These are phyloP conservation scores for Variabilichromis moorii DNA, from an alignment of 2,113 vertebrate species.

Conservation along the genomic window DNA sequence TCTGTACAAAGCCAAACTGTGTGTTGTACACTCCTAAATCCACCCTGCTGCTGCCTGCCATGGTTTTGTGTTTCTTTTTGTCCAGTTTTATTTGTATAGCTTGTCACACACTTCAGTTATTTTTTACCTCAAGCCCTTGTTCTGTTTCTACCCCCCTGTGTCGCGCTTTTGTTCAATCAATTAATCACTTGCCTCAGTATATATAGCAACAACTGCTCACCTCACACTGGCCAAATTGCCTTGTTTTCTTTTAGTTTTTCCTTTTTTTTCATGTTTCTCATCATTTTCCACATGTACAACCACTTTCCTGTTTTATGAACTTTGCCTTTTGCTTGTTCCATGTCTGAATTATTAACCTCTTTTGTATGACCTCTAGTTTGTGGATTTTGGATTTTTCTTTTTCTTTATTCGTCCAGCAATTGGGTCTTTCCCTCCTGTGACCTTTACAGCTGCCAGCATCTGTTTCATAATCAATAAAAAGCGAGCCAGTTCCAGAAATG, in stretches of 20 bases:
- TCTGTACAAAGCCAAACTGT: neutral
- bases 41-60: neutral
- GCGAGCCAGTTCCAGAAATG: neutral
- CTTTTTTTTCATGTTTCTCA: neutral
- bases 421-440: neutral
- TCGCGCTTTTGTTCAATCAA: neutral
- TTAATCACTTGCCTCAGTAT: neutral
- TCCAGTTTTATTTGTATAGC: neutral
- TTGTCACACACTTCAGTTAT: neutral
- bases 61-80: neutral
- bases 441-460: neutral
- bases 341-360: neutral
- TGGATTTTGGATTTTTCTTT: neutral
- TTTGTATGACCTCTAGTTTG: neutral
- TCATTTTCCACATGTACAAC: neutral
- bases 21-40: neutral
- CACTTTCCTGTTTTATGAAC: neutral
- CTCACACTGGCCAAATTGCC: neutral
- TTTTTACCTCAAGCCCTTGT: rapidly evolving
- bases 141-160: neutral
- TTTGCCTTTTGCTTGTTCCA: neutral
- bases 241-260: neutral
- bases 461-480: neutral
- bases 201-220: neutral
- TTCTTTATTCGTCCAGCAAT: neutral